Evolutionary conservation across 2,888 invertebrate species (phyloP), one percentile per base, ranked within the genome.

Genomic region (Agrypnus murinus): DNA sequence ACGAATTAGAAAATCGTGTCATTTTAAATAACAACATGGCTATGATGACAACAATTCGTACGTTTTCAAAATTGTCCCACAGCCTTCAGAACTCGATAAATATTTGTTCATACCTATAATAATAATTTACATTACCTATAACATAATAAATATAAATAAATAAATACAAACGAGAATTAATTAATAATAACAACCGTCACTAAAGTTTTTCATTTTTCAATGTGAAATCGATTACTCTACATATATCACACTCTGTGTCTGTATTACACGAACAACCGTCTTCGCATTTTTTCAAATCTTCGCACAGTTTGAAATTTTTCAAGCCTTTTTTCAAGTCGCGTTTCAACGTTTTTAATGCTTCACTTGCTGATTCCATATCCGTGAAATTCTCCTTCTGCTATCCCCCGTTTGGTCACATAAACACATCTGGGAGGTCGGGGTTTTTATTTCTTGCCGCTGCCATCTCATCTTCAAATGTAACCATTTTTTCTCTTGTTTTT

Each of bases 381-480:
- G 53, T 15, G 10, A 55, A 17, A 9, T 59, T 59, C 68, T 77
- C 74, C 79, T 79, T 79, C 72, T 84, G 85, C 82, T 85, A 84
- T 82, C 83, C 84, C 19, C 58, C 63, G 79, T 81, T 83, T 78
- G 89, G 91, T 94, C 93, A 94, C 94, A 94, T 94, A 84, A 94
- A 94, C 78, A 94, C 92, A 84, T 93, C 93, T 69, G 91, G 91
- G 55, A 90, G 86, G 70, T 88, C 86, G 36, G 86, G 84, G 59
- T 85, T 84, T 76, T 85, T 86, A 75, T 85, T 86, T 59, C 82
- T 81, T 2, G 78, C 78, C 9, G 83, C 78, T 8, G 83, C 78
- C 87, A 80, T 87, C 85, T 93, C 93, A 82, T 94, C 94, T 82
- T 93, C 93, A 80, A 94, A 94, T 3, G 93, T 94, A 40, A 94